A percentile compares a stretch with the other conserved stretches of the same genome.
Evolutionary conservation across 2,888 invertebrate species (phyloP).

Genomic region (Siphonodentalium dalli): DNA sequence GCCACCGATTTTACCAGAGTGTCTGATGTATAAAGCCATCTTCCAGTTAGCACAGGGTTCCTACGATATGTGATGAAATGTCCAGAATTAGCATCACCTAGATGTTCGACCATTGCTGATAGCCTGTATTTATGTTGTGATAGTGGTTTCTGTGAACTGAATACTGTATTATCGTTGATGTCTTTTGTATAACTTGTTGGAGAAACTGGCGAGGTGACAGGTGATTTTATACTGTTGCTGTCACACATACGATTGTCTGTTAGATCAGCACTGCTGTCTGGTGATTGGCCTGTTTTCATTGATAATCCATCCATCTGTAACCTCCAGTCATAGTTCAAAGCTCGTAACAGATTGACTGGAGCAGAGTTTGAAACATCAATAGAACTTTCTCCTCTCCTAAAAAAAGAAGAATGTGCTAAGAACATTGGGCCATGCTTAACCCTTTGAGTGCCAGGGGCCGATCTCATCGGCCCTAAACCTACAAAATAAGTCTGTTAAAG

Average conservation of each 20-base stretch:
- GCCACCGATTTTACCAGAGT: slow-evolving; percentile 82
- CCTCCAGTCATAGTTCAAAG: slow-evolving; percentile 57
- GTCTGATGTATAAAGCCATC: slow-evolving; percentile 89
- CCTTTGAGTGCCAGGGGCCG: too few relatives aligned
- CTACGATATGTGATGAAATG: slow-evolving; percentile 94
- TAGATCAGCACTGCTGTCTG: slow-evolving; percentile 27
- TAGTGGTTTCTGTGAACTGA: slow-evolving; percentile 23
- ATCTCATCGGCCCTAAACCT: too few relatives aligned
- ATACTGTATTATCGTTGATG: slow-evolving; percentile 37
- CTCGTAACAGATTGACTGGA: slow-evolving; percentile 56
- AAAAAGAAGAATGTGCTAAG: too few relatives aligned
- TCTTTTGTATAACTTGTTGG: slow-evolving; percentile 65
- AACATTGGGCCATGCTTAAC: too few relatives aligned
- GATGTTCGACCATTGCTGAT: slow-evolving; percentile 86
- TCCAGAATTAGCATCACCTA: slow-evolving; percentile 87
- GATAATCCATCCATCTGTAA: slow-evolving; percentile 50
- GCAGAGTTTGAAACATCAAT: too few relatives aligned
- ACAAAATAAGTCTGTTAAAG: too few relatives aligned
- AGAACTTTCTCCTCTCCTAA: too few relatives aligned
- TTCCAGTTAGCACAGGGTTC: slow-evolving; percentile 65
- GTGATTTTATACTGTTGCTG: too few relatives aligned
- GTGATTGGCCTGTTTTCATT: slow-evolving; percentile 25
- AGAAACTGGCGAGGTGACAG: slow-evolving; percentile 19
- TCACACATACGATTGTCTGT: too few relatives aligned
- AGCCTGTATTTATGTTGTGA: slow-evolving; percentile 76